Evolutionary conservation across 1,140 invertebrate species (phyloP).

Genomic region (Saccostrea glomerata): DNA sequence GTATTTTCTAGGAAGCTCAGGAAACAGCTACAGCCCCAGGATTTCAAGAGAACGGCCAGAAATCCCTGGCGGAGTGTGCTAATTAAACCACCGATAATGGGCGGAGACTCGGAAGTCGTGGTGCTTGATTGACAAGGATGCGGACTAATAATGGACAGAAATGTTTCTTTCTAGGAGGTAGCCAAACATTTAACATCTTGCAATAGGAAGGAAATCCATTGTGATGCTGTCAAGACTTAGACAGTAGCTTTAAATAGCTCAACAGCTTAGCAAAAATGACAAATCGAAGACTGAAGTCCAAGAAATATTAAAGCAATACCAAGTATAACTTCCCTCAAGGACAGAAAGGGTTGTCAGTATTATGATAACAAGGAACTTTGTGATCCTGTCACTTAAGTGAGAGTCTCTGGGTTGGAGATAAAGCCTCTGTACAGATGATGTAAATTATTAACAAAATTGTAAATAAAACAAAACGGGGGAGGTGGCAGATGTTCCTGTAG

Average conservation of each 20-base stretch:
- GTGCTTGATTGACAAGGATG: slow-evolving; percentile 60
- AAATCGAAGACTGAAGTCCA: slow-evolving; percentile 2
- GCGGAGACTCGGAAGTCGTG: slow-evolving; percentile 61
- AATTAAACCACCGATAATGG: slow-evolving; percentile 64
- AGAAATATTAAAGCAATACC: slow-evolving; percentile 27
- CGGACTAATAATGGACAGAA: background rate
- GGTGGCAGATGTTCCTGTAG: background rate
- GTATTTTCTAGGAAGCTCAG: slow-evolving; percentile 87
- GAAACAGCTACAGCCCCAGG: slow-evolving; percentile 87
- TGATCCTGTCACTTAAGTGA: background rate
- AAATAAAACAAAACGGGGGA: background rate
- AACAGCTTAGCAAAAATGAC: background rate
- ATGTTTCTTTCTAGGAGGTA: background rate
- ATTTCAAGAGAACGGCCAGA: slow-evolving; percentile 91
- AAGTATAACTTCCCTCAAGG: slow-evolving; percentile 12
- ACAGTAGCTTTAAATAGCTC: slow-evolving; percentile 2
- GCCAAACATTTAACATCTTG: slow-evolving; percentile 21
- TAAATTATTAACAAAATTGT: slow-evolving; percentile 16
- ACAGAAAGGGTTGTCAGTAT: slow-evolving; percentile 6
- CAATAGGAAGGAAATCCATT: slow-evolving; percentile 28
- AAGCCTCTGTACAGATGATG: slow-evolving; percentile 25
- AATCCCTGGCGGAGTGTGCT: slow-evolving; percentile 87
- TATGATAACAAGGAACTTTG: background rate
- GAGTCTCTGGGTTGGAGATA: slow-evolving; percentile 7
- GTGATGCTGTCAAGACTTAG: background rate